A percentile compares a stretch with the other conserved stretches of the same genome.
phyloP scores from a whole-genome alignment of 1,140 invertebrate species.

The Geopemphigus sp. region DNA sequence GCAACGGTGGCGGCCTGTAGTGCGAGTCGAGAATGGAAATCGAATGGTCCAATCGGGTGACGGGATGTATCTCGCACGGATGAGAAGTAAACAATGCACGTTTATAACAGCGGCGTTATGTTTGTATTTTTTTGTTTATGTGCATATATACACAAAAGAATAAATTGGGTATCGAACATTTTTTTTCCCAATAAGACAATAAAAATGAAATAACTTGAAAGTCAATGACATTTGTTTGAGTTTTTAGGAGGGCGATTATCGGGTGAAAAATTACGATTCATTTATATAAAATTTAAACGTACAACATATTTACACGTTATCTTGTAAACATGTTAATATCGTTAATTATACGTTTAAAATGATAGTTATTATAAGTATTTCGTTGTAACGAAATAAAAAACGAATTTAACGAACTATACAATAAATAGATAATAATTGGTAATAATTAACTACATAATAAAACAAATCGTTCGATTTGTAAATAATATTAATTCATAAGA shows the following conservation, averaged over 20 bases:
- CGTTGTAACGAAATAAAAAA: neutral
- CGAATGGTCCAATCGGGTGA: slow-evolving; percentile 6
- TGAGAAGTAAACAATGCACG: slow-evolving; percentile 27
- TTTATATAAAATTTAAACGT: neutral
- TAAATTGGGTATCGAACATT: neutral
- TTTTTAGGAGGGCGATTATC: neutral
- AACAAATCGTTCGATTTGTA: no score
- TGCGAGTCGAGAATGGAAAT: neutral
- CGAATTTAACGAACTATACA: no score
- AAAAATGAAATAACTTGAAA: neutral
- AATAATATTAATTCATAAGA: no score
- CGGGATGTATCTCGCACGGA: neutral
- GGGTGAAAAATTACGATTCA: neutral
- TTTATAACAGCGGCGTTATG: neutral
- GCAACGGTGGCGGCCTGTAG: neutral
- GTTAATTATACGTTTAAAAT: neutral
- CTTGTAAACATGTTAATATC: no score
- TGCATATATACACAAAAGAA: neutral
- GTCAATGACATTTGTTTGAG: neutral
- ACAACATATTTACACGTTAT: neutral
- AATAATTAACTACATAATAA: no score
- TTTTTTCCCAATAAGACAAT: neutral
- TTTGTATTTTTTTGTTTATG: neutral
- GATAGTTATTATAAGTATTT: neutral
- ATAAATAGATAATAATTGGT: no score